Percentiles rank a stretch among this genome's conserved stretches.
phyloP scores from a whole-genome alignment of 1,140 invertebrate species.

The Brachionus asplanchnoidis region DNA sequence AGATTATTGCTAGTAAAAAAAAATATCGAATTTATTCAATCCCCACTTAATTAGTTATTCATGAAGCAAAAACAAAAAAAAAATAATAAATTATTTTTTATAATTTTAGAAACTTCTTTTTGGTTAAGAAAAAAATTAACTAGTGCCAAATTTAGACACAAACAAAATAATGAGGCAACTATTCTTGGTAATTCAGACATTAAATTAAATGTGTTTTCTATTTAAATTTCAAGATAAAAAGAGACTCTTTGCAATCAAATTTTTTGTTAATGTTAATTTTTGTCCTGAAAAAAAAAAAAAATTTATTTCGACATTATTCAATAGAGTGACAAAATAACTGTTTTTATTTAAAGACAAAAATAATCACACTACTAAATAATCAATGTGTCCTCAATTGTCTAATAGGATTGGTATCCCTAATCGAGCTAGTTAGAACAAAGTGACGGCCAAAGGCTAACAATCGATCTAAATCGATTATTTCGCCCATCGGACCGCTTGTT shows the following conservation, averaged over 20 bases:
- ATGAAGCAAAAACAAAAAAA: background rate
- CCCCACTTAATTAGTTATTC: background rate
- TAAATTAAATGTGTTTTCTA: background rate
- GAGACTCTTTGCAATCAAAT: background rate
- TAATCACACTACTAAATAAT: background rate
- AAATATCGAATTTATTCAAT: background rate
- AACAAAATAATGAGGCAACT: background rate
- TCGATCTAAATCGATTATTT: background rate
- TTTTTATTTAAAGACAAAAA: background rate
- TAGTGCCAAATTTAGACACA: background rate
- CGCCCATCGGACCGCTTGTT: background rate
- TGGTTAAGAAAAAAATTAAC: background rate
- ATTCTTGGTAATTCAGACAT: background rate
- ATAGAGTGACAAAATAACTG: background rate
- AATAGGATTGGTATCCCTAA: background rate
- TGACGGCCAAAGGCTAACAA: background rate
- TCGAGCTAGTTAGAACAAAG: background rate
- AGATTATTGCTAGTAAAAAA: background rate
- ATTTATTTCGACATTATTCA: background rate
- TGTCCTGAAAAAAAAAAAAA: no score
- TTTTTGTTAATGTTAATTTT: background rate
- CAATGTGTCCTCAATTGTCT: background rate
- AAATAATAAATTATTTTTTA: background rate
- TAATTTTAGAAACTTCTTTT: background rate
- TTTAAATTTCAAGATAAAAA: background rate